Percentiles rank a stretch among this genome's conserved stretches.
Conservation (phyloP, 2,113 vertebrate genomes). For the Lasiurus borealis region DNA sequence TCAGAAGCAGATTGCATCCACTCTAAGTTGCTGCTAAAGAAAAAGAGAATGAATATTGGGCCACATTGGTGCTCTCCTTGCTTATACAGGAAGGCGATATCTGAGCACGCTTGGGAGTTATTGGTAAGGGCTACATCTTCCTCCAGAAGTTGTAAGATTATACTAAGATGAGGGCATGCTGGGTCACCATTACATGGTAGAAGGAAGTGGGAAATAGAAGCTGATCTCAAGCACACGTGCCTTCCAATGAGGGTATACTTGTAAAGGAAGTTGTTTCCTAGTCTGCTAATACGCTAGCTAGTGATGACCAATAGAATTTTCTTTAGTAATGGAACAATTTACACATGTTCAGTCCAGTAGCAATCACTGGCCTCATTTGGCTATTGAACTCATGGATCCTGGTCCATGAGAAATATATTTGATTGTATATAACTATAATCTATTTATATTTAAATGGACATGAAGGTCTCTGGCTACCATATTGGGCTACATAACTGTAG, state of each 20-base stretch:
- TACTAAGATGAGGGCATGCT: background rate
- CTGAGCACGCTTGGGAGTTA: background rate
- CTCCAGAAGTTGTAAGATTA: background rate
- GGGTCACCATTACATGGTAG: background rate
- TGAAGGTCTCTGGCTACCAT: background rate
- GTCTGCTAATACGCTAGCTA: background rate
- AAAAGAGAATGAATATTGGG: background rate
- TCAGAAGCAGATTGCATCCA: conserved; percentile 30
- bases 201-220: background rate
- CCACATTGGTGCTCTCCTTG: background rate
- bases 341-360: background rate
- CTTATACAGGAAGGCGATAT: background rate
- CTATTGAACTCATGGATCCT: background rate
- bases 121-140: background rate
- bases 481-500: background rate
- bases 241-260: background rate
- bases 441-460: background rate
- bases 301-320: background rate
- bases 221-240: background rate
- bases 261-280: background rate
- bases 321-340: background rate
- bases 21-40: background rate
- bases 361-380: background rate
- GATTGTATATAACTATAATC: background rate
- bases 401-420: background rate